Conservation (phyloP, 2,888 invertebrate genomes). For the Galeopsomyia nigrocyanea region DNA sequence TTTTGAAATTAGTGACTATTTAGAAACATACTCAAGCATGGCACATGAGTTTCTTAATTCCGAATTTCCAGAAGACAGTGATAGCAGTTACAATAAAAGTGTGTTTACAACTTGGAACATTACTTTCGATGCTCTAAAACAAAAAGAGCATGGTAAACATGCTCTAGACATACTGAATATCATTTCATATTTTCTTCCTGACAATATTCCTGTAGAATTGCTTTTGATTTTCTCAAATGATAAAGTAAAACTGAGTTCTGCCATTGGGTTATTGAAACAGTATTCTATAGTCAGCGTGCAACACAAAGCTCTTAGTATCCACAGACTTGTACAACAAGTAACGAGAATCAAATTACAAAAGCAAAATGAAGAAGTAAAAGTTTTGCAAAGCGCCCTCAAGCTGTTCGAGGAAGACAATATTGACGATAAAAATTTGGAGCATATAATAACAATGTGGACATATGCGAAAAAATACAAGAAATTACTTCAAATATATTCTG, state of each 20-base stretch:
- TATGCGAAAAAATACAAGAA: neutral
- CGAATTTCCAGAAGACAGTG: neutral
- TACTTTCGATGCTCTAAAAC: slow-evolving; percentile 7
- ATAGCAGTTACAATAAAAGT: slow-evolving; percentile 10
- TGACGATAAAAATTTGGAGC: slow-evolving; percentile 1
- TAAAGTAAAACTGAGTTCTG: neutral
- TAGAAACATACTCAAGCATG: neutral
- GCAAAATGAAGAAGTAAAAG: slow-evolving; percentile 7
- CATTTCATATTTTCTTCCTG: slow-evolving; percentile 4
- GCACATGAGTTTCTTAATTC: neutral
- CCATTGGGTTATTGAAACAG: slow-evolving; percentile 11
- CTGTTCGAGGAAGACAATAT: neutral
- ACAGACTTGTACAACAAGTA: slow-evolving; percentile 16
- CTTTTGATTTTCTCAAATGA: neutral
- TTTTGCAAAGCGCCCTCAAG: neutral
- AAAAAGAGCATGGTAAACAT: slow-evolving; percentile 11
- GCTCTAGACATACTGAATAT: slow-evolving; percentile 15
- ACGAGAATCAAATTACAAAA: slow-evolving; percentile 8
- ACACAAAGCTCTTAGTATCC: neutral
- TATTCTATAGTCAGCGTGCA: slow-evolving; percentile 20
- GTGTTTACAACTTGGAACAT: slow-evolving; percentile 16
- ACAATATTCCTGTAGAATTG: neutral
- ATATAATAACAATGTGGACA: slow-evolving; percentile 11
- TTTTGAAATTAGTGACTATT: no score
- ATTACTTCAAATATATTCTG: slow-evolving; percentile 4